These are phyloP conservation scores for Isoperla grammatica DNA, from an alignment of 2,888 invertebrate genomes.

Conservation along the genomic window DNA sequence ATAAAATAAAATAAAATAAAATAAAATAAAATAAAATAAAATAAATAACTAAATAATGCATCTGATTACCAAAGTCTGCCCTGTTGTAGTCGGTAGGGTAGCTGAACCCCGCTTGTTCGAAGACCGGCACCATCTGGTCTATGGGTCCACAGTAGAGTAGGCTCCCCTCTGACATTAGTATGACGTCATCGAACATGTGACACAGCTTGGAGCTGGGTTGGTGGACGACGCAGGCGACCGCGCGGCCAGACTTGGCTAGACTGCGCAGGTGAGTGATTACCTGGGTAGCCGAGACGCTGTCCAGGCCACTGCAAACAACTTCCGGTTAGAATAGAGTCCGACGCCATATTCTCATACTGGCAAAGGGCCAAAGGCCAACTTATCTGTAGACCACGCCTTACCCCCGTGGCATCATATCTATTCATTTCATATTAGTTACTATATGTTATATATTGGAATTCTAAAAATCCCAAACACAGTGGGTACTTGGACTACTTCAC, in stretches of 20 bases:
- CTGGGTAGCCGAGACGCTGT: slow-evolving; percentile 63
- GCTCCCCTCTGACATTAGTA: slow-evolving; percentile 61
- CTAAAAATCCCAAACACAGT: too few relatives aligned
- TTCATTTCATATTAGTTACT: too few relatives aligned
- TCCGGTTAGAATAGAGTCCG: too few relatives aligned
- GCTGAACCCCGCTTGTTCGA: slow-evolving; percentile 53
- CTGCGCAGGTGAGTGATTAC: slow-evolving; percentile 55
- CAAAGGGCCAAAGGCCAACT: too few relatives aligned
- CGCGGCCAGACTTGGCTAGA: slow-evolving; percentile 59
- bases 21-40: too few relatives aligned
- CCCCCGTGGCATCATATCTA: too few relatives aligned
- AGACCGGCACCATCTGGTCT: slow-evolving; percentile 52
- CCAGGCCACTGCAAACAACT: slow-evolving; percentile 49
- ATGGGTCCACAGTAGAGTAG: slow-evolving; percentile 63
- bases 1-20: too few relatives aligned
- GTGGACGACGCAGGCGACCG: slow-evolving; percentile 69
- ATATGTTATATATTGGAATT: too few relatives aligned
- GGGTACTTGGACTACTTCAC: too few relatives aligned
- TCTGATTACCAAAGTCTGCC: slow-evolving; percentile 68
- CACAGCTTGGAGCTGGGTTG: slow-evolving; percentile 73
- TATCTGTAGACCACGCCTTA: too few relatives aligned
- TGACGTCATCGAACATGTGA: slow-evolving; percentile 65
- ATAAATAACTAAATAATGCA: too few relatives aligned
- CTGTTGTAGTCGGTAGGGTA: slow-evolving; percentile 76
- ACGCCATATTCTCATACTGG: too few relatives aligned